These are phyloP conservation scores for Podarcis siculus DNA, from an alignment of 2,797 vertebrate genomes.

Conservation along the genomic window DNA sequence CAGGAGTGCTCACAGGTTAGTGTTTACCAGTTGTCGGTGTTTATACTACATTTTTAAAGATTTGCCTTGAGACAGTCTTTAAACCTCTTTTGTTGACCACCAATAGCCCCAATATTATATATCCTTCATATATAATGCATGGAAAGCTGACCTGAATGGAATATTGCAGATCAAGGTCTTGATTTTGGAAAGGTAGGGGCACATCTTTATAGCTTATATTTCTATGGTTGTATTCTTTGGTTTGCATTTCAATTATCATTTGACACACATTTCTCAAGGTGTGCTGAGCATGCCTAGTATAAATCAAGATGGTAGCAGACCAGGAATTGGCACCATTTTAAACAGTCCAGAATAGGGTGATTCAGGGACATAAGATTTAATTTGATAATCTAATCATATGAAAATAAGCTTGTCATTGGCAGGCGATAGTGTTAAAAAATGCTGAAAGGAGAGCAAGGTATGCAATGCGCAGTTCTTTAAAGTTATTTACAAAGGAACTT, in stretches of 20 bases:
- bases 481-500: not conserved
- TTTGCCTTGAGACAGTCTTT: no score
- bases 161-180: not conserved
- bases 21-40: no score
- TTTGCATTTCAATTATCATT: not conserved
- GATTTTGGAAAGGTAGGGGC: not conserved
- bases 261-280: not conserved
- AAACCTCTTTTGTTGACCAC: no score
- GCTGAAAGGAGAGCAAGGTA: not conserved
- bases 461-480: not conserved
- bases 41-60: no score
- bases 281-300: not conserved
- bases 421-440: not conserved
- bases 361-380: not conserved
- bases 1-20: no score
- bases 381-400: constrained; percentile 8
- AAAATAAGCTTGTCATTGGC: not conserved
- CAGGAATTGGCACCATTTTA: not conserved
- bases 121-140: not conserved
- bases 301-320: not conserved
- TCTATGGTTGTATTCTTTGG: not conserved
- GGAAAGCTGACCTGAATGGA: not conserved
- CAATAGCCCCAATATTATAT: no score
- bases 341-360: not conserved
- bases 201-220: not conserved